phyloP scores from a whole-genome alignment of 2,888 invertebrate species.

The Trachelus stipa region DNA sequence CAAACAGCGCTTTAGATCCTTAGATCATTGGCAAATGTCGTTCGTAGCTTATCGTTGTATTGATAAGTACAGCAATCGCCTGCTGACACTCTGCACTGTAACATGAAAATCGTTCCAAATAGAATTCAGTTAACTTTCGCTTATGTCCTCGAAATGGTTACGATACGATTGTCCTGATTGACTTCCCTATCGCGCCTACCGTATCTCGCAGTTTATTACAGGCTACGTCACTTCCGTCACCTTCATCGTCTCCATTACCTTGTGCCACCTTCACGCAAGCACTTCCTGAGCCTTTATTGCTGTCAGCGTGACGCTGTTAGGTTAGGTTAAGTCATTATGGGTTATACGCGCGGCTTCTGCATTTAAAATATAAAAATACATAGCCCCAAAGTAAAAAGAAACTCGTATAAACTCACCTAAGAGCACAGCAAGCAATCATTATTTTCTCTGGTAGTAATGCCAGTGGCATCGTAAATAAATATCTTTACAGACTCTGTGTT shows the following conservation, averaged over 20 bases:
- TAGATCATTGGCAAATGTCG: background rate
- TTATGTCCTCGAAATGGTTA: background rate
- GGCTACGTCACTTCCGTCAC: conserved; percentile 5
- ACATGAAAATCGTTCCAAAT: background rate
- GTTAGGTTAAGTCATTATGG: background rate
- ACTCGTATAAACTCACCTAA: background rate
- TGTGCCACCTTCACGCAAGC: background rate
- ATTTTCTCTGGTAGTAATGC: background rate
- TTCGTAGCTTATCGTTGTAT: background rate
- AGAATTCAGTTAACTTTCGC: conserved; percentile 5
- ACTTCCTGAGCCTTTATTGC: background rate
- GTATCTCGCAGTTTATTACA: background rate
- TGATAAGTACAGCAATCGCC: background rate
- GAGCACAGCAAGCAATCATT: background rate
- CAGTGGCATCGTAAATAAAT: background rate
- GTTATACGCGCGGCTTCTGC: background rate
- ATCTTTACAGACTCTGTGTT: background rate
- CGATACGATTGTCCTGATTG: background rate
- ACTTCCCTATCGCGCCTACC: background rate
- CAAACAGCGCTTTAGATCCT: background rate
- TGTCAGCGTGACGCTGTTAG: background rate
- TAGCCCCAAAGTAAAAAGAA: background rate
- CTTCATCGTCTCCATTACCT: background rate
- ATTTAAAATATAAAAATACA: background rate
- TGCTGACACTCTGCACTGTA: background rate